Conservation (phyloP, 2,797 vertebrate species). For the Mus minutoides region DNA sequence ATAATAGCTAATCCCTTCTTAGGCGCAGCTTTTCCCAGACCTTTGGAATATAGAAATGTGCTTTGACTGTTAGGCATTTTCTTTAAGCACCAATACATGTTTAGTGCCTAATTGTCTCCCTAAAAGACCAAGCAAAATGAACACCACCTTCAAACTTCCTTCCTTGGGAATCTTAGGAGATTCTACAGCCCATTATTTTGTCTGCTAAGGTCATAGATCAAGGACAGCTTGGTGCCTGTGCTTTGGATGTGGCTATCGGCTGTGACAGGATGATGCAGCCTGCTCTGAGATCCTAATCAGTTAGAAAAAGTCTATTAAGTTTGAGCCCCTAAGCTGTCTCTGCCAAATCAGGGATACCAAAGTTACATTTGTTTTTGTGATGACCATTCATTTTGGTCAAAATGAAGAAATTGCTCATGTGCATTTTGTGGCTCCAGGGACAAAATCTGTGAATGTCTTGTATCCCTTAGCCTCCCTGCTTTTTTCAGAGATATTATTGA, state of each 20-base stretch:
- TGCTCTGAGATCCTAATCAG: slow-evolving; percentile 88
- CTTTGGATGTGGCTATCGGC: slow-evolving; percentile 89
- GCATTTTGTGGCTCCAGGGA: slow-evolving; percentile 89
- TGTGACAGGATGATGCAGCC: slow-evolving; percentile 89
- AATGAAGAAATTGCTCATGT: slow-evolving; percentile 88
- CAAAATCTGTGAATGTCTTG: slow-evolving; percentile 92
- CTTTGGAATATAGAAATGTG: slow-evolving; percentile 85
- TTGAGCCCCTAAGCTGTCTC: slow-evolving; percentile 89
- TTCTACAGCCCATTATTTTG: slow-evolving; percentile 80
- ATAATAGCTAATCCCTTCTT: slow-evolving; percentile 90
- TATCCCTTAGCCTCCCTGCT: slow-evolving; percentile 89
- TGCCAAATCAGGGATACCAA: slow-evolving; percentile 87
- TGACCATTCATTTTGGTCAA: slow-evolving; percentile 91
- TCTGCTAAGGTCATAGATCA: slow-evolving; percentile 88
- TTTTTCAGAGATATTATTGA: slow-evolving; percentile 87
- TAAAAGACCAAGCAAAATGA: slow-evolving; percentile 82
- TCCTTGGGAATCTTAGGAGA: slow-evolving; percentile 75
- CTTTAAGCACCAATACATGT: slow-evolving; percentile 86
- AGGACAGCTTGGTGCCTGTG: slow-evolving; percentile 86
- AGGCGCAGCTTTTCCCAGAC: slow-evolving; percentile 83
- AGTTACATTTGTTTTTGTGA: slow-evolving; percentile 89
- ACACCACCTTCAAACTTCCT: slow-evolving; percentile 81
- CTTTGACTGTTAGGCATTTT: slow-evolving; percentile 85
- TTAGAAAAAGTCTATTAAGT: slow-evolving; percentile 89
- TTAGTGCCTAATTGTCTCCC: slow-evolving; percentile 85